Percentiles rank a stretch among this genome's conserved stretches.
These are phyloP conservation scores for Zygogramma bicolorata DNA, from an alignment of 2,888 invertebrate genomes.

Conservation along the genomic window DNA sequence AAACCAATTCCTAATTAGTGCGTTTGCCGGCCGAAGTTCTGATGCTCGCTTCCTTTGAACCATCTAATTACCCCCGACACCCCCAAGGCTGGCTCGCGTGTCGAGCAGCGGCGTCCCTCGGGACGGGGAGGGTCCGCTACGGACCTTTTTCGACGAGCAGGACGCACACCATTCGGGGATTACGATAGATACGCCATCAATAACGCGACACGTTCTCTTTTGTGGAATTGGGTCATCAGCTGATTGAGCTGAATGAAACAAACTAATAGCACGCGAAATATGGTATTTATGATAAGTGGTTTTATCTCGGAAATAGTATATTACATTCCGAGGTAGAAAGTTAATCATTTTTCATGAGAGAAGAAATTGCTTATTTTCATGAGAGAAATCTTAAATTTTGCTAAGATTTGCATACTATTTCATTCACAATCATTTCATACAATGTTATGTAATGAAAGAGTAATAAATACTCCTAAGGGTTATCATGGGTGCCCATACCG, in stretches of 20 bases:
- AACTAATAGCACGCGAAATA: neutral
- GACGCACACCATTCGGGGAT: slow-evolving; percentile 1
- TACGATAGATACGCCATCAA: neutral
- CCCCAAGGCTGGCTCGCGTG: slow-evolving; percentile 48
- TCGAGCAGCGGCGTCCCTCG: neutral
- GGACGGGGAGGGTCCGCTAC: neutral
- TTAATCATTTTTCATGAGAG: too few species aligned
- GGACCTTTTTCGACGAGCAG: neutral
- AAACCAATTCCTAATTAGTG: slow-evolving; percentile 61
- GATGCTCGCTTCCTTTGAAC: slow-evolving; percentile 59
- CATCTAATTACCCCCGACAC: slow-evolving; percentile 62
- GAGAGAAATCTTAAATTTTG: too few species aligned
- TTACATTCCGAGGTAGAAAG: too few species aligned
- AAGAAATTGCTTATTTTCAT: too few species aligned
- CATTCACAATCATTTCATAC: too few species aligned
- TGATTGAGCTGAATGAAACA: neutral
- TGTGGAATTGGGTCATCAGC: neutral
- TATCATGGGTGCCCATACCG: too few species aligned
- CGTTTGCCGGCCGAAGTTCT: slow-evolving; percentile 51
- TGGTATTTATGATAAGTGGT: too few species aligned
- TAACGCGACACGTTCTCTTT: neutral
- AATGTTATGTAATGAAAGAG: too few species aligned
- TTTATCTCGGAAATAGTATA: too few species aligned
- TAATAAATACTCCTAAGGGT: too few species aligned
- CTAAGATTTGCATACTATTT: too few species aligned